Conservation (phyloP, 64 coral and sea anemone genomes). For the Actinia equina region DNA sequence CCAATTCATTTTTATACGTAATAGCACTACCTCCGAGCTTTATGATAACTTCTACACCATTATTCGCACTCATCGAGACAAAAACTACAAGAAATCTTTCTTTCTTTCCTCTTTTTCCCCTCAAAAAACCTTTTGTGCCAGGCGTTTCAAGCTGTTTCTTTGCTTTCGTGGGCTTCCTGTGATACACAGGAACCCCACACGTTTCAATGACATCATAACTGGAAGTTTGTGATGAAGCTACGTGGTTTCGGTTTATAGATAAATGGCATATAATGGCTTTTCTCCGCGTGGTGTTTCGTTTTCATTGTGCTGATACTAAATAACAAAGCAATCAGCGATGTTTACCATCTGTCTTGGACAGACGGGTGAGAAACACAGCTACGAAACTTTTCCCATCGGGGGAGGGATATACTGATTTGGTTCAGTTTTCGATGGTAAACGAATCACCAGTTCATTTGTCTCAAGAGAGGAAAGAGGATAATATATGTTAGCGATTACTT, state of each 20-base stretch:
- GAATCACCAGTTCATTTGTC: too few species aligned
- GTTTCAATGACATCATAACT: background rate
- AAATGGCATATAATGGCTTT: background rate
- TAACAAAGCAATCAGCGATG: background rate
- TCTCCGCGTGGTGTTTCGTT: background rate
- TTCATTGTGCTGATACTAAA: background rate
- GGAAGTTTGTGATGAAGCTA: too few species aligned
- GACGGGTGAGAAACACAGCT: background rate
- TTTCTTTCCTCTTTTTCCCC: background rate
- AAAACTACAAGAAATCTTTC: background rate
- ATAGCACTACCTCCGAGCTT: constrained; percentile 87
- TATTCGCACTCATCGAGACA: background rate
- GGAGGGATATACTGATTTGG: background rate
- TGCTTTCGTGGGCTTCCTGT: background rate
- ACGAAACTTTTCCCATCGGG: background rate
- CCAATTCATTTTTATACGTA: constrained; percentile 65
- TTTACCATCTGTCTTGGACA: background rate
- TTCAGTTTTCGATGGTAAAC: too few species aligned
- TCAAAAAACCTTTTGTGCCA: background rate
- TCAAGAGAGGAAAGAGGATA: too few species aligned
- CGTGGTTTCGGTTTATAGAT: background rate
- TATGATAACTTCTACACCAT: constrained; percentile 54
- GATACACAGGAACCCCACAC: background rate
- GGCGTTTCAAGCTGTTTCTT: background rate
- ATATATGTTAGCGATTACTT: too few species aligned